Conservation (phyloP, 2,888 invertebrate species). For the Pheosia tremula region DNA sequence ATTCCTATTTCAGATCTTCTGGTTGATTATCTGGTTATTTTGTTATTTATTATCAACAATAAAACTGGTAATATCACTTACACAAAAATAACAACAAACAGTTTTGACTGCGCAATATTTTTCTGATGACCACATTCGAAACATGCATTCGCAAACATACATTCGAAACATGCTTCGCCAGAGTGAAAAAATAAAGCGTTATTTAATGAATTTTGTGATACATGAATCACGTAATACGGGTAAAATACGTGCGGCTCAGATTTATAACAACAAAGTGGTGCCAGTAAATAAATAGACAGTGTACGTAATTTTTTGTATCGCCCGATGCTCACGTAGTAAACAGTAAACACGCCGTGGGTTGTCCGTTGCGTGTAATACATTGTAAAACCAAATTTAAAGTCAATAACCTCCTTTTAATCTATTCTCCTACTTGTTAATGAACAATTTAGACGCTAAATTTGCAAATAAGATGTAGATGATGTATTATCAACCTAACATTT, state of each 20-base stretch:
- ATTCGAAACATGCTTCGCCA: neutral
- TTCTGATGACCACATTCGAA: neutral
- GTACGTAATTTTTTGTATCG: conserved; percentile 11
- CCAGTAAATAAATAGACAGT: conserved; percentile 23
- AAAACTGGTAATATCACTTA: conserved; percentile 8
- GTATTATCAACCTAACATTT: too few relatives aligned
- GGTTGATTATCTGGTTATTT: conserved; percentile 5
- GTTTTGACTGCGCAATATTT: conserved; percentile 21
- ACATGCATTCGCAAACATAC: neutral
- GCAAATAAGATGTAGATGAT: neutral
- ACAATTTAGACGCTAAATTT: neutral
- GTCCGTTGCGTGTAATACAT: conserved; percentile 5
- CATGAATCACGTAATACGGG: neutral
- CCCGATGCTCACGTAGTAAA: neutral
- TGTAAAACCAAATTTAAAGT: neutral
- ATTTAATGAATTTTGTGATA: neutral
- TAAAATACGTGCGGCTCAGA: neutral
- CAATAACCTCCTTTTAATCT: neutral
- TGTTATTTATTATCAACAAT: neutral
- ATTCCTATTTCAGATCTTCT: neutral
- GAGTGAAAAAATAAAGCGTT: neutral
- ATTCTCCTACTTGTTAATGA: neutral
- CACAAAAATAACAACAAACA: conserved; percentile 11
- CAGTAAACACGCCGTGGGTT: neutral
- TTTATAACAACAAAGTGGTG: neutral